These are phyloP conservation scores for Petaurus breviceps DNA, from an alignment of 2,113 vertebrate genomes.

Conservation along the genomic window DNA sequence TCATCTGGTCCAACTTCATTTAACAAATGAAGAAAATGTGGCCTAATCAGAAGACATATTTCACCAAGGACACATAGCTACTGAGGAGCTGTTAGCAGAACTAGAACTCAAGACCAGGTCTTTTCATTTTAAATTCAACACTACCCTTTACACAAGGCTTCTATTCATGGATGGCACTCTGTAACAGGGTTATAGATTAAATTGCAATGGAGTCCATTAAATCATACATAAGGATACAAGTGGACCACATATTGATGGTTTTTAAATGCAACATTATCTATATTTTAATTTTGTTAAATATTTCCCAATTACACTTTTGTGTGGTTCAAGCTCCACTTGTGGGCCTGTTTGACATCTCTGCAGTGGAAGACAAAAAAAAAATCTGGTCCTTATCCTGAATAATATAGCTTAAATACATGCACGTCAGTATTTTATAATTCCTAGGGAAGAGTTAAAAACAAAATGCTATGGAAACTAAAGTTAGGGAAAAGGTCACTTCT, in stretches of 20 bases:
- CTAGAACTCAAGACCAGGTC: too few species aligned
- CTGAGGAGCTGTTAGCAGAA: neutral
- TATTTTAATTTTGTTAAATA: neutral
- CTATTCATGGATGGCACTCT: too few species aligned
- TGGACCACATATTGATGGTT: too few species aligned
- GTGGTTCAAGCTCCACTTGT: neutral
- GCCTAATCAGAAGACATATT: neutral
- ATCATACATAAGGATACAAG: too few species aligned
- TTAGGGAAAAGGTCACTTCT: neutral
- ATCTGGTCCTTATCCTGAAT: neutral
- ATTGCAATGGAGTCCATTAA: too few species aligned
- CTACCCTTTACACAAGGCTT: too few species aligned
- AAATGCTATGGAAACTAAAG: neutral
- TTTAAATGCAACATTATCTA: too few species aligned
- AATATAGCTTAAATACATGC: neutral
- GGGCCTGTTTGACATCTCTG: neutral
- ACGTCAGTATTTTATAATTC: neutral
- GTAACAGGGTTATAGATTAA: too few species aligned
- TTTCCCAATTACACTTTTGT: neutral
- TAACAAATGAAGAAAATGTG: slow-evolving; percentile 41
- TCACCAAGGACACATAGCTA: slow-evolving; percentile 12
- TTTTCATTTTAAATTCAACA: too few species aligned
- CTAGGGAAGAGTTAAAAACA: neutral
- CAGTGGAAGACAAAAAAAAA: neutral
- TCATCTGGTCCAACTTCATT: neutral